These are phyloP conservation scores for Ypsolopha scabrella DNA, from an alignment of 2,888 invertebrate species.

Conservation along the genomic window DNA sequence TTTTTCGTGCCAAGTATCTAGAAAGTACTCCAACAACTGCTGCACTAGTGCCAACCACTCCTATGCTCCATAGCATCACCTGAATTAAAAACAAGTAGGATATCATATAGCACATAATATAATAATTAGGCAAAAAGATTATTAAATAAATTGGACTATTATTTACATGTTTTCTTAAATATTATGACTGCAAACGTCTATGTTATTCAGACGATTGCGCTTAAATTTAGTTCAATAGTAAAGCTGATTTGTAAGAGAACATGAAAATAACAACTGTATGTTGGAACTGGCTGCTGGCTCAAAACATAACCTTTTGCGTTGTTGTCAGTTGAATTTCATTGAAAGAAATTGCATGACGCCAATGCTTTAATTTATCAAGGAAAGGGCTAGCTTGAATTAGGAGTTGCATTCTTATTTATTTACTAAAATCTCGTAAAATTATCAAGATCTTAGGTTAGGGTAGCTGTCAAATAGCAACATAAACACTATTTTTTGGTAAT, in stretches of 20 bases:
- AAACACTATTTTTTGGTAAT: background rate
- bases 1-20: constrained; percentile 77
- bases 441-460: constrained; percentile 17
- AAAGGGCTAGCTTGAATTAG: constrained; percentile 69
- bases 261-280: too few relatives aligned
- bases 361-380: constrained; percentile 64
- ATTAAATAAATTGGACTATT: background rate
- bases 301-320: constrained; percentile 74
- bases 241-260: too few relatives aligned
- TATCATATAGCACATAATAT: background rate
- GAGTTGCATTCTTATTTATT: constrained; percentile 43
- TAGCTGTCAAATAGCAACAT: constrained; percentile 18
- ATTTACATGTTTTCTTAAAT: too few relatives aligned
- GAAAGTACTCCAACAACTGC: constrained; percentile 87
- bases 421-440: constrained; percentile 1
- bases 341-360: constrained; percentile 56
- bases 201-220: too few relatives aligned
- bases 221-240: too few relatives aligned
- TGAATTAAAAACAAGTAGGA: constrained; percentile 25
- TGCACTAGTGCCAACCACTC: constrained; percentile 77
- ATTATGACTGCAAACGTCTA: too few relatives aligned
- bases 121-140: background rate
- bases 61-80: constrained; percentile 79
- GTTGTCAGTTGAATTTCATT: constrained; percentile 70
- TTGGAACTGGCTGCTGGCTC: too few relatives aligned